phyloP scores from a whole-genome alignment of 2,888 invertebrate species.

The Mallateleia sp. region DNA sequence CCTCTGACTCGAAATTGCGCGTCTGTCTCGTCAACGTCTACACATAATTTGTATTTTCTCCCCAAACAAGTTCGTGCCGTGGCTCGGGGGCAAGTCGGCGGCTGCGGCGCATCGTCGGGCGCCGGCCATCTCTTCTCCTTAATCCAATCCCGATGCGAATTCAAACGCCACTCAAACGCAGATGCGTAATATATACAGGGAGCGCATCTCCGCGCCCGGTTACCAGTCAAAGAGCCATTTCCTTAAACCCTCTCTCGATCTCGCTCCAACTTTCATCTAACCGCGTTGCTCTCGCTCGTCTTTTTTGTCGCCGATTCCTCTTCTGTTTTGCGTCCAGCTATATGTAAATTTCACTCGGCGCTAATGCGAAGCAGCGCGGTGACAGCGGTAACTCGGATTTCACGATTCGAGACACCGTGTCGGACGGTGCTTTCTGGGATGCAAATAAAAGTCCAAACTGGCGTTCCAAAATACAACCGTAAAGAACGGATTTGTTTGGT shows the following conservation, averaged over 20 bases:
- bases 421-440: conserved; percentile 2
- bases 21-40: conserved; percentile 69
- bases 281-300: neutral
- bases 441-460: conserved; percentile 7
- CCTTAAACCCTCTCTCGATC: conserved; percentile 43
- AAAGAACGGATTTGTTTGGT: neutral
- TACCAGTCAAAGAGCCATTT: conserved; percentile 20
- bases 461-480: neutral
- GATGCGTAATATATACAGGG: conserved; percentile 58
- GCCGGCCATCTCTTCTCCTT: conserved; percentile 36
- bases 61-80: conserved; percentile 55
- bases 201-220: conserved; percentile 20
- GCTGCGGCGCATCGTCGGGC: conserved; percentile 30
- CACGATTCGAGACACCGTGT: conserved; percentile 51
- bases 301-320: conserved; percentile 38
- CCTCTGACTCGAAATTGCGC: conserved; percentile 57
- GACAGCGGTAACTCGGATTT: conserved; percentile 67
- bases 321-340: conserved; percentile 28
- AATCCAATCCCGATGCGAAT: conserved; percentile 53
- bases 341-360: conserved; percentile 43
- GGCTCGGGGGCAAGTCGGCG: conserved; percentile 36
- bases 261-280: too few species aligned
- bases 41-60: conserved; percentile 60
- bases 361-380: conserved; percentile 57
- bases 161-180: conserved; percentile 65